Base-by-base conservation (phyloP, 2,888 invertebrate genomes). In the Eumerus sabulonum region DNA sequence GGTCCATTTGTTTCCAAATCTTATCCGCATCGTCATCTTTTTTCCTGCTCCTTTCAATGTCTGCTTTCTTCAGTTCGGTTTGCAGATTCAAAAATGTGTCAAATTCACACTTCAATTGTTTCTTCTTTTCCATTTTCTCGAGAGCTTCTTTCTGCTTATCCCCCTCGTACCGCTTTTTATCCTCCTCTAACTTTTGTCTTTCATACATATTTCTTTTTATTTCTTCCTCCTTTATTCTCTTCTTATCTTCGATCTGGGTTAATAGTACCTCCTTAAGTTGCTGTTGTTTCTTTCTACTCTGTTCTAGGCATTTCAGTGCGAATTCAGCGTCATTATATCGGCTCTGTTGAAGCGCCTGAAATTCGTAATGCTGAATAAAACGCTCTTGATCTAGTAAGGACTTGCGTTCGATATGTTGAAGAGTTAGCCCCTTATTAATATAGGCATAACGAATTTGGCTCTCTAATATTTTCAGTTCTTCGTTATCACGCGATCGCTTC, bases 381-480 rank as follows among this genome's bases (percentile, higher is more conserved):
- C n/a, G n/a, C n/a, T n/a, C n/a, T n/a, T n/a, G n/a, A n/a, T n/a
- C n/a, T n/a, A n/a, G n/a, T n/a, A n/a, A n/a, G n/a, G n/a, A n/a
- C n/a, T n/a, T n/a, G n/a, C n/a, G n/a, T n/a, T n/a, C n/a, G n/a
- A n/a, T n/a, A n/a, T n/a, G n/a, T n/a, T n/a, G n/a, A n/a, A n/a
- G n/a, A n/a, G n/a, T n/a, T n/a, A n/a, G n/a, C n/a, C n/a, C n/a
- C n/a, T n/a, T n/a, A n/a, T n/a, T n/a, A n/a, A n/a, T n/a, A n/a
- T n/a, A n/a, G n/a, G n/a, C n/a, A n/a, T n/a, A n/a, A n/a, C 35
- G 0, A 13, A 47, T 27, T 56, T 48, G 38, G 91, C 88, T 70
- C 92, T 90, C 53, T 85, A 84, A 92, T 91, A 4, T 90, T 86
- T 83, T 93, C 92, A 16, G 73, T 84, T 93, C 93, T 38, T 90